Percentiles rank a stretch among this genome's conserved stretches.
Evolutionary conservation across 2,797 vertebrate species (phyloP).

Genomic region (Serranus cabrilla): DNA sequence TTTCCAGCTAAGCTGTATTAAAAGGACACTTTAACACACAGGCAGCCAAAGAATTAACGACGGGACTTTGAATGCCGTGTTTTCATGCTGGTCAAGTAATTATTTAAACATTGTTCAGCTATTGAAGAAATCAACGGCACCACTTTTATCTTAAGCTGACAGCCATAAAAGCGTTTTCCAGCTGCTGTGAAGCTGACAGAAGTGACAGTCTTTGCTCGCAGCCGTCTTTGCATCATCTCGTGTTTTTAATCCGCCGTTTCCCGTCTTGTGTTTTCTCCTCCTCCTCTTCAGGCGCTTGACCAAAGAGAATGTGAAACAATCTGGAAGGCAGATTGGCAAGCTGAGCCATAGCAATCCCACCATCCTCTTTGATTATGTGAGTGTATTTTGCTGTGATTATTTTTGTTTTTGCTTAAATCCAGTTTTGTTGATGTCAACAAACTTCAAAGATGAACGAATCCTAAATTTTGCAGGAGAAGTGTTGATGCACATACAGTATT

Average conservation of each 20-base stretch:
- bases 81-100: slow-evolving; percentile 8
- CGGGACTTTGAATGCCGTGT: background rate
- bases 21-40: background rate
- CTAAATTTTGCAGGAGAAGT: background rate
- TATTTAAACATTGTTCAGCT: slow-evolving; percentile 18
- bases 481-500: too few species aligned
- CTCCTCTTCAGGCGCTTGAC: slow-evolving; percentile 90
- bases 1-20: background rate
- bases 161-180: slow-evolving; percentile 27
- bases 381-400: slow-evolving; percentile 62
- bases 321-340: slow-evolving; percentile 97
- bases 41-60: background rate
- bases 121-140: slow-evolving; percentile 3
- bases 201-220: slow-evolving; percentile 32
- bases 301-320: slow-evolving; percentile 98
- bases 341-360: slow-evolving; percentile 98
- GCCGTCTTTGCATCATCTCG: slow-evolving; percentile 13
- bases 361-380: slow-evolving; percentile 97
- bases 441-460: slow-evolving; percentile 8
- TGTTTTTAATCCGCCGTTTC: slow-evolving; percentile 41
- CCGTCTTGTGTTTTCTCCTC: slow-evolving; percentile 10
- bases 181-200: slow-evolving; percentile 27
- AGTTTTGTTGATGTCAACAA: slow-evolving; percentile 2
- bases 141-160: slow-evolving; percentile 25
- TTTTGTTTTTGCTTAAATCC: slow-evolving; percentile 5